Conservation (phyloP, 2,797 vertebrate species). For the Phataginus tetradactyla region DNA sequence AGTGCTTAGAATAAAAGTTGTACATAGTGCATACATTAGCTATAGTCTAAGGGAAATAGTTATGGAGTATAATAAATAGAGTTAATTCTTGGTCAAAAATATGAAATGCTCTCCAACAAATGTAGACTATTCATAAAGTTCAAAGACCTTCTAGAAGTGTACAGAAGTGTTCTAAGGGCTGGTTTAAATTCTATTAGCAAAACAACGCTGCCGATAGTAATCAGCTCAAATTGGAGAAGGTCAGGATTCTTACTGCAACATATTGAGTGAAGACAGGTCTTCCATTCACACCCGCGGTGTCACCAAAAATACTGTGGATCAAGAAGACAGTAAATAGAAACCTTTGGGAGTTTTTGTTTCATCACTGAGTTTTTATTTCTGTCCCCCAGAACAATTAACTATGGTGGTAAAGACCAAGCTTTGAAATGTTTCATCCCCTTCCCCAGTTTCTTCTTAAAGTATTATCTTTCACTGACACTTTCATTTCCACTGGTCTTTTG, state of each 20-base stretch:
- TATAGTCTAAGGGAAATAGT: background rate
- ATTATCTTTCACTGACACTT: conserved; percentile 68
- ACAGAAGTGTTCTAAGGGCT: background rate
- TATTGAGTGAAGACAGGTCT: background rate
- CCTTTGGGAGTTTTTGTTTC: conserved; percentile 56
- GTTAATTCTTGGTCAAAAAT: conserved; percentile 30
- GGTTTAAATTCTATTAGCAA: background rate
- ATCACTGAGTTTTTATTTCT: conserved; percentile 69
- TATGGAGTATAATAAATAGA: conserved; percentile 25
- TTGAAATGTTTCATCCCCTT: conserved; percentile 56
- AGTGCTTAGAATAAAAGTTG: background rate
- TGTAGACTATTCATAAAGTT: background rate
- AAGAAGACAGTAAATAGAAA: conserved; percentile 44
- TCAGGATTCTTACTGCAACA: conserved; percentile 41
- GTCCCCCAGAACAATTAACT: conserved; percentile 65
- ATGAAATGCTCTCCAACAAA: conserved; percentile 30
- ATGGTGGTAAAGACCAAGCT: conserved; percentile 47
- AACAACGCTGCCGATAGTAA: conserved; percentile 21
- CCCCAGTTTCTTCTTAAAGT: conserved; percentile 58
- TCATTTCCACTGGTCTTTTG: conserved; percentile 55
- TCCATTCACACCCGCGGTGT: background rate
- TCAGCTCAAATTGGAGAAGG: background rate
- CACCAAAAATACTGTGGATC: background rate
- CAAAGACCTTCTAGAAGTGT: background rate
- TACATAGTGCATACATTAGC: background rate